Evolutionary conservation across 2,888 invertebrate genomes (phyloP).

Genomic region (Athrips mouffetella): DNA sequence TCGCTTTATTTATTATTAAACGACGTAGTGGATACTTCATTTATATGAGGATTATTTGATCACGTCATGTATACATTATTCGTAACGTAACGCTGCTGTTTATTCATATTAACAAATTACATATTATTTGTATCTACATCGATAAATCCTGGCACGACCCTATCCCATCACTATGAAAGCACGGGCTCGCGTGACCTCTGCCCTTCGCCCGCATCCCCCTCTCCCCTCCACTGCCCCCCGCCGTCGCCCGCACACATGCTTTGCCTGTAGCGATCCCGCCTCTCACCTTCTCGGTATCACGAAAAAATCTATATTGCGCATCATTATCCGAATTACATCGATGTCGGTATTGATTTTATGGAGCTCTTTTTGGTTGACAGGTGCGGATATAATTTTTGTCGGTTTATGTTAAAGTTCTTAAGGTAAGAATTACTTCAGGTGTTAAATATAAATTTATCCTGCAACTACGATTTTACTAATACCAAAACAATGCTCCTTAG

Average conservation of each 20-base stretch:
- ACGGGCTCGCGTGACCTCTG: conserved; percentile 66
- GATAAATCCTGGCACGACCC: not conserved
- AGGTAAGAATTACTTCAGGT: too few species aligned
- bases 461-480: too few species aligned
- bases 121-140: not conserved
- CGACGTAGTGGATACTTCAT: too few species aligned
- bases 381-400: conserved; percentile 4
- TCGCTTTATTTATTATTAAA: too few species aligned
- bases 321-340: conserved; percentile 24
- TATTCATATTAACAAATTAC: too few species aligned
- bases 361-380: conserved; percentile 15
- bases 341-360: conserved; percentile 10
- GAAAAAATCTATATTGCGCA: conserved; percentile 53
- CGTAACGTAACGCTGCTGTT: too few species aligned
- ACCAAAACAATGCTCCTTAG: too few species aligned
- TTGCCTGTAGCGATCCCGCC: conserved; percentile 62
- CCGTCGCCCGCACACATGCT: conserved; percentile 44
- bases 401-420: not conserved
- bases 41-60: too few species aligned
- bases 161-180: conserved; percentile 35
- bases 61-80: too few species aligned
- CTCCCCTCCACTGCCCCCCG: conserved; percentile 26
- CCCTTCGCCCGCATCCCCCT: conserved; percentile 48
- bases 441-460: too few species aligned
- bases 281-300: conserved; percentile 62